Base-by-base conservation (phyloP, 2,113 vertebrate genomes). In the Narcine bancroftii region DNA sequence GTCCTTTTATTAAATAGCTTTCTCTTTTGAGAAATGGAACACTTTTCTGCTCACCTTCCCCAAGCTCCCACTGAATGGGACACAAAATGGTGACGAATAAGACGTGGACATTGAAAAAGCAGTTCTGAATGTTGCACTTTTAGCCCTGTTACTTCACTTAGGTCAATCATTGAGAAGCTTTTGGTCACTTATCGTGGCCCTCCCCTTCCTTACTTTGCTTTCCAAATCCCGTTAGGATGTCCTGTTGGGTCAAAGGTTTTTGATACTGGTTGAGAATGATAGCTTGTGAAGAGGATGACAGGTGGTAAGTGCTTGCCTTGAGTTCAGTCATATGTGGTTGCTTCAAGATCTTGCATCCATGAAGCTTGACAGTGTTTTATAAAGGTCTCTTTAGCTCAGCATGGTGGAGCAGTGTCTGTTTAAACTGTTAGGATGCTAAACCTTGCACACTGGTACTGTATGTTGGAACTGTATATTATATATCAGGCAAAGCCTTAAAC, bases 391-490 rank as follows among this genome's bases (percentile, higher is more conserved):
- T 60, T 63, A 36, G 33, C 33, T 21, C 81, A 87, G 53, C 56
- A n/a, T 87, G 53, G n/a, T 60, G 33, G 81, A 87, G 56, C 33
- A 60, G 81, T 0, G 45, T 26, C 77, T 33, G 29, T 81, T 53
- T 53, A 45, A 77, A 42, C 50, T 83, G 13, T 29, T 60, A 63
- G 33, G 1, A 17, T 36, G 33, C 81, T 60, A 33, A 63, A 36
- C 21, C 53, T 87, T 60, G 56, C 36, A 87, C 53, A 36, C 81
- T 63, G 53, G 53, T 87, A 87, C 81, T 85, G 77, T 81, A 50
- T 81, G 77, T 7, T 81, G 47, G 77, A 19, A 45, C 75, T 77
- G 77, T 81, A 85, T 85, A n/a, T 56, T 85, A n/a, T 56, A 85
- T 85, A n/a, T 72, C 71, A 56, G 56, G 81, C 33, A 85, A 56